Percentiles rank a stretch among this genome's conserved stretches.
Conservation (phyloP, 2,797 vertebrate genomes). For the Syngnathus rostellatus region DNA sequence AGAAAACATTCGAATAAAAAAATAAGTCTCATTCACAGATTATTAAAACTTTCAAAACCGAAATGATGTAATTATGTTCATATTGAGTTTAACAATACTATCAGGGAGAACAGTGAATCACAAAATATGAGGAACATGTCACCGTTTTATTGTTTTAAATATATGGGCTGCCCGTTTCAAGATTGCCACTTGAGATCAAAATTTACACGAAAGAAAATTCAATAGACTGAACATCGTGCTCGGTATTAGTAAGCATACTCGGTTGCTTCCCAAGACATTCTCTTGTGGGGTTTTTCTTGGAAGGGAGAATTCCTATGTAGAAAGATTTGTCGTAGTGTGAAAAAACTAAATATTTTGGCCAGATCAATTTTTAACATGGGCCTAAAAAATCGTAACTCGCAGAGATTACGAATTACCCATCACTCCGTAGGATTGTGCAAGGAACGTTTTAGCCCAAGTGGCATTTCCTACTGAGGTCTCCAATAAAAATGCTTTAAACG, state of each 20-base stretch:
- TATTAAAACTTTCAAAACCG: not conserved
- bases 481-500: not conserved
- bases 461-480: not conserved
- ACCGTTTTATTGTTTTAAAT: no score
- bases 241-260: no score
- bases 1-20: not conserved
- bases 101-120: not conserved
- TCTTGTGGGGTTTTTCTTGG: not conserved
- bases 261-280: not conserved
- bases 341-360: not conserved
- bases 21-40: not conserved
- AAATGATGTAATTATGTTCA: not conserved
- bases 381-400: not conserved
- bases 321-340: not conserved
- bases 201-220: not conserved
- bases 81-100: not conserved
- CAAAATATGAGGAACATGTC: not conserved
- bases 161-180: no score
- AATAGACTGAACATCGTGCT: not conserved
- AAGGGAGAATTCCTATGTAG: not conserved
- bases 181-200: no score
- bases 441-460: not conserved
- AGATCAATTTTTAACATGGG: slow-evolving; percentile 1
- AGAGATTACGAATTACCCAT: slow-evolving; percentile 4
- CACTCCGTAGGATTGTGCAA: not conserved